Evolutionary conservation across 2,888 invertebrate genomes (phyloP), one percentile per base, ranked within the genome.

Genomic region (Entomobrya proxima): DNA sequence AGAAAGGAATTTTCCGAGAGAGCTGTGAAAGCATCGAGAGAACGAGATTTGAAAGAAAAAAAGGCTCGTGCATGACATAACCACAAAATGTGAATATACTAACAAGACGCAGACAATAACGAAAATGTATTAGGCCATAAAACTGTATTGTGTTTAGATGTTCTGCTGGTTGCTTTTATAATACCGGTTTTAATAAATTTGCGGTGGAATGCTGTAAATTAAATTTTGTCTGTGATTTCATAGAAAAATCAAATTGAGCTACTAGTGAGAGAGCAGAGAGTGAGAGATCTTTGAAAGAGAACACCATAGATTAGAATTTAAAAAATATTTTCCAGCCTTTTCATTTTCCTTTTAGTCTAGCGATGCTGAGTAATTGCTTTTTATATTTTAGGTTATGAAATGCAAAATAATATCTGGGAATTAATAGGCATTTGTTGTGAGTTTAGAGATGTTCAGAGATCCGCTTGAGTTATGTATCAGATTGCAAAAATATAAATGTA

Each of bases 131-230:
- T n/a, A n/a, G n/a, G n/a, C n/a, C n/a, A n/a, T n/a, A n/a, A n/a
- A n/a, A n/a, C n/a, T n/a, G n/a, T n/a, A n/a, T n/a, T n/a, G n/a
- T n/a, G n/a, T n/a, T n/a, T n/a, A n/a, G n/a, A n/a, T n/a, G n/a
- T n/a, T n/a, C n/a, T n/a, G n/a, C n/a, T n/a, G n/a, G n/a, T n/a
- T n/a, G n/a, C n/a, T n/a, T n/a, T n/a, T n/a, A n/a, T n/a, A n/a
- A n/a, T n/a, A n/a, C n/a, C n/a, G n/a, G n/a, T n/a, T n/a, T n/a
- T n/a, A n/a, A n/a, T n/a, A n/a, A n/a, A n/a, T n/a, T n/a, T 69
- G 44, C 27, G 72, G 80, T 55, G 72, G 80, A 80, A 80, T 80
- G 72, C 64, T 55, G 80, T 80, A 80, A 80, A 80, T 80, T 80
- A 80, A 80, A 80, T 80, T 72, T 80, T 80, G 69, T 44, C 67